Evolutionary conservation across 2,888 invertebrate species (phyloP).

Genomic region (Tetranychus piercei): DNA sequence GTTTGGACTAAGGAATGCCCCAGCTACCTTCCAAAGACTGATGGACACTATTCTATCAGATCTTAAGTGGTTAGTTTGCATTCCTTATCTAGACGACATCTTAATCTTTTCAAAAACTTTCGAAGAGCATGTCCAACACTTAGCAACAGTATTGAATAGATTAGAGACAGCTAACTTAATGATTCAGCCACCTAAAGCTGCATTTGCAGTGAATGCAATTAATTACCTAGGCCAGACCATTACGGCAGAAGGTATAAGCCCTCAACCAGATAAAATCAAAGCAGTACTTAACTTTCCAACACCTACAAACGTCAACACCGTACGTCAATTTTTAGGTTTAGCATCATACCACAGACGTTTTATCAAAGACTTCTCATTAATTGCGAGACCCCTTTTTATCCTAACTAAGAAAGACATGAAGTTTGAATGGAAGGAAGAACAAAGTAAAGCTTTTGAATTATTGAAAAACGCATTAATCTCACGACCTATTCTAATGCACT

Average conservation of each 20-base stretch:
- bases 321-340: not conserved
- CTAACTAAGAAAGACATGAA: not conserved
- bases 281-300: not conserved
- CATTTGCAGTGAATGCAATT: not conserved
- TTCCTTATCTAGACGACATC: slow-evolving; percentile 10
- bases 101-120: slow-evolving; percentile 9
- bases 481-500: not conserved
- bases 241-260: not conserved
- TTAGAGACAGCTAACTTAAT: not conserved
- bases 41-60: not conserved
- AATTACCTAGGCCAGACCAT: not conserved
- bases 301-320: not conserved
- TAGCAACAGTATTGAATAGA: not conserved
- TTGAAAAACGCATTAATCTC: not conserved
- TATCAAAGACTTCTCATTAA: not conserved
- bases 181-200: not conserved
- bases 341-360: not conserved
- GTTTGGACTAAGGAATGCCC: not conserved
- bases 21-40: not conserved
- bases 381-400: slow-evolving; percentile 2
- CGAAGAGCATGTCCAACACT: not conserved
- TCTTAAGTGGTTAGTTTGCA: not conserved
- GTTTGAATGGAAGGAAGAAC: not conserved
- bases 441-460: not conserved
- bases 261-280: not conserved